Percentiles rank a stretch among this genome's conserved stretches.
These are phyloP conservation scores for Micrastur ruficollis DNA, from an alignment of 2,797 vertebrate species.

Conservation along the genomic window DNA sequence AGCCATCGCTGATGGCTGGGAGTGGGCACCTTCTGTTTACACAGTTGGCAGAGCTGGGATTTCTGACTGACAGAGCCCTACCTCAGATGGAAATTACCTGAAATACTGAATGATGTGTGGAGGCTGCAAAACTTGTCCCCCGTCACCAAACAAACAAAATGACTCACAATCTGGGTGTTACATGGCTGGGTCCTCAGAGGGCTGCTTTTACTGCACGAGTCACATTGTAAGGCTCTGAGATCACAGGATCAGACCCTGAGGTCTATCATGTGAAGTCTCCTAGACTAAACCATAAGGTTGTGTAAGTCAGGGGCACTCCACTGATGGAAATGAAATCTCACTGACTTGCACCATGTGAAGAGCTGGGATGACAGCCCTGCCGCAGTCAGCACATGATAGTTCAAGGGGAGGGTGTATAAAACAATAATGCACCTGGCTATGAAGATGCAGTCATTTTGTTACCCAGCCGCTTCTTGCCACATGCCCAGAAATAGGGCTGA, in stretches of 20 bases:
- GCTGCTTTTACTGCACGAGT: background rate
- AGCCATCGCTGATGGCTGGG: background rate
- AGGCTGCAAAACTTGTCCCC: background rate
- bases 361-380: background rate
- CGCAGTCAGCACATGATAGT: background rate
- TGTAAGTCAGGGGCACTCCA: background rate
- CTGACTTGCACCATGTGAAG: background rate
- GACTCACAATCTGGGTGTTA: background rate
- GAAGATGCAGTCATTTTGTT: background rate
- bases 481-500: background rate
- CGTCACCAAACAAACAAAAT: background rate
- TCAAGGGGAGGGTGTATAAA: background rate
- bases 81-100: slow-evolving; percentile 38
- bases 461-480: background rate
- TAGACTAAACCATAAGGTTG: background rate
- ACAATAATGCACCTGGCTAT: background rate
- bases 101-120: background rate
- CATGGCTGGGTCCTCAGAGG: background rate
- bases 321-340: background rate
- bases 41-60: background rate
- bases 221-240: background rate
- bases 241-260: slow-evolving; percentile 19
- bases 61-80: background rate
- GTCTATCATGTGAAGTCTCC: slow-evolving; percentile 7
- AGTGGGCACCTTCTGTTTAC: background rate